Evolutionary conservation across 2,113 vertebrate species (phyloP), one percentile per base, ranked within the genome.

Genomic region (Syngnathus floridae): DNA sequence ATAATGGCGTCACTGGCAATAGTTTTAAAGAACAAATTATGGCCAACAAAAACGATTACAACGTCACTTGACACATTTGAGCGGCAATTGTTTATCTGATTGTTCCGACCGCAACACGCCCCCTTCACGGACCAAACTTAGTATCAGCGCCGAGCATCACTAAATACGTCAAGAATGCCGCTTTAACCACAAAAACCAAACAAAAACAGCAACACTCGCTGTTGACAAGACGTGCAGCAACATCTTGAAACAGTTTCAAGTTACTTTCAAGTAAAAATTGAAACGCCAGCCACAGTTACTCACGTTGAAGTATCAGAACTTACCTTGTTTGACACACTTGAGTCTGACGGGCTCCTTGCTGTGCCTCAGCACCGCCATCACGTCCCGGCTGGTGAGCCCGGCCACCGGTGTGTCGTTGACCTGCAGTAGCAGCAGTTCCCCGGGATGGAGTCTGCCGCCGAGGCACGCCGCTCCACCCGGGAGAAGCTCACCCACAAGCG

Each of bases 331-430:
- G 87, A 98, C 94, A 86, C 94, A 96, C 91, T 97, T 98, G 75
- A 99, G 92, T 37, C 95, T 92, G 70, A 99, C 90, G 69, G 96
- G 96, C 81, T 96, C 94, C 87, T 93, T 95, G 91, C 95, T 95
- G 91, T 98, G 95, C 65, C 91, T 93, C 87, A 98, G 91, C 74
- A 98, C 95, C 21, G 96, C 95, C 75, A 95, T 90, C 74, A 97
- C 95, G 86, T 97, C 96, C 87, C 95, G 88, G 84, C 93, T 94
- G 84, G 96, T 98, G 69, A 98, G 94, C 75, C 96, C 95, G 14
- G 94, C 94, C 90, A 98, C 95, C 12, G 96, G 95, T 69, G 93
- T 98, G 72, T 97, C 96, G 80, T 99, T 99, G 82, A 96, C 96
- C 90, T 99, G 95, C 90, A 99, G 88, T 46, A 97, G 90, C 78